Evolutionary conservation across 2,888 invertebrate genomes (phyloP).

Genomic region (Biston betularia): DNA sequence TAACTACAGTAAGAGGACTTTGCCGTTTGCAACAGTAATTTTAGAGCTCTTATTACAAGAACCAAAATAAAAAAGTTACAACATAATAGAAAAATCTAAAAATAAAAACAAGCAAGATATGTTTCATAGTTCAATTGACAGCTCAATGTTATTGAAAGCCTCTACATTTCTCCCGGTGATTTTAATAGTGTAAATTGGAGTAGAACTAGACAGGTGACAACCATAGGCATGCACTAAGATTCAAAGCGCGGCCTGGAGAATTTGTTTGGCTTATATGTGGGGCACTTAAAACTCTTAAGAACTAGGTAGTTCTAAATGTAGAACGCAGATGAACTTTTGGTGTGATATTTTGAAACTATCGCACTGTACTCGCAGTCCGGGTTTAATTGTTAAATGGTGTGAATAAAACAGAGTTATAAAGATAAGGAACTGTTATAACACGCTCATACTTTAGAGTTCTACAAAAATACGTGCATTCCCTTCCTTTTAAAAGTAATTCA

Average conservation of each 20-base stretch:
- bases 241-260: constrained; percentile 31
- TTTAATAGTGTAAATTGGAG: not conserved
- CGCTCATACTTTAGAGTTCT: not conserved
- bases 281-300: constrained; percentile 39
- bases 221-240: constrained; percentile 34
- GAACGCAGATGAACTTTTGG: constrained; percentile 18
- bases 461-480: not conserved
- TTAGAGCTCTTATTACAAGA: too few relatives aligned
- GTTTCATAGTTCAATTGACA: not conserved
- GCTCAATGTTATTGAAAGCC: not conserved
- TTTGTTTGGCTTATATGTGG: constrained; percentile 38
- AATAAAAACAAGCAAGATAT: too few relatives aligned
- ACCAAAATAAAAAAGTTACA: too few relatives aligned
- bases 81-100: too few relatives aligned
- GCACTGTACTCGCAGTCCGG: constrained; percentile 21
- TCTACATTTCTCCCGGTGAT: not conserved
- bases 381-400: constrained; percentile 41
- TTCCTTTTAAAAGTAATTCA: not conserved
- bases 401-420: constrained; percentile 19
- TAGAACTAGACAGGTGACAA: not conserved
- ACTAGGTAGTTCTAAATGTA: constrained; percentile 36
- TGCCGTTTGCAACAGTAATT: too few relatives aligned
- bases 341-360: constrained; percentile 34
- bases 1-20: too few relatives aligned
- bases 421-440: not conserved